A percentile compares a stretch with the other conserved stretches of the same genome.
These are phyloP conservation scores for Amblyjoppa fuscipennis DNA, from an alignment of 2,888 invertebrate genomes.

Conservation along the genomic window DNA sequence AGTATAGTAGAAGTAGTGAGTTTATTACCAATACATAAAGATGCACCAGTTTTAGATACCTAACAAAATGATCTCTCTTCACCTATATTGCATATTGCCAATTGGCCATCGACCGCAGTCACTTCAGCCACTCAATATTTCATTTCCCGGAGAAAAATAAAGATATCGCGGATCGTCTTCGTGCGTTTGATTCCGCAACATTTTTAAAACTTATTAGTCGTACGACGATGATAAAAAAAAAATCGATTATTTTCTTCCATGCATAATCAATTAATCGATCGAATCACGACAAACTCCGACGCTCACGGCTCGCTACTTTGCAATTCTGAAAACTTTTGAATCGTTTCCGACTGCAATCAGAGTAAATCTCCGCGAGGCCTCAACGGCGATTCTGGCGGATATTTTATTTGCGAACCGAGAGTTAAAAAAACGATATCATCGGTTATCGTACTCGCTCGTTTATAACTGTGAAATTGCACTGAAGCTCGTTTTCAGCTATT, in stretches of 20 bases:
- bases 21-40: too few relatives aligned
- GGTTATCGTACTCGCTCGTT: constrained; percentile 4
- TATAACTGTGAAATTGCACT: constrained; percentile 42
- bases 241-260: background rate
- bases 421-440: constrained; percentile 1
- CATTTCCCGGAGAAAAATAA: too few relatives aligned
- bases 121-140: too few relatives aligned
- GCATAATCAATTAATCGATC: background rate
- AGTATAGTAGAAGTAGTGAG: background rate
- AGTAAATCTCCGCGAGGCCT: background rate
- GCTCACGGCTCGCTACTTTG: background rate
- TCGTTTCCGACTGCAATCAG: constrained; percentile 4
- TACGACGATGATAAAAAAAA: background rate
- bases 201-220: background rate
- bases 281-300: background rate
- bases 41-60: too few relatives aligned
- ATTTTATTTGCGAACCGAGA: background rate
- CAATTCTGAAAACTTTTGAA: background rate
- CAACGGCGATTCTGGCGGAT: background rate
- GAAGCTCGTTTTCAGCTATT: constrained; percentile 21
- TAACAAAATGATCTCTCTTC: too few relatives aligned
- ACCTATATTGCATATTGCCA: too few relatives aligned
- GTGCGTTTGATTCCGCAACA: background rate
- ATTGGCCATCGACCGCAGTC: too few relatives aligned
- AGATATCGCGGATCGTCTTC: background rate